These are phyloP conservation scores for Sialis lutaria DNA, from an alignment of 2,888 invertebrate species.

Conservation along the genomic window DNA sequence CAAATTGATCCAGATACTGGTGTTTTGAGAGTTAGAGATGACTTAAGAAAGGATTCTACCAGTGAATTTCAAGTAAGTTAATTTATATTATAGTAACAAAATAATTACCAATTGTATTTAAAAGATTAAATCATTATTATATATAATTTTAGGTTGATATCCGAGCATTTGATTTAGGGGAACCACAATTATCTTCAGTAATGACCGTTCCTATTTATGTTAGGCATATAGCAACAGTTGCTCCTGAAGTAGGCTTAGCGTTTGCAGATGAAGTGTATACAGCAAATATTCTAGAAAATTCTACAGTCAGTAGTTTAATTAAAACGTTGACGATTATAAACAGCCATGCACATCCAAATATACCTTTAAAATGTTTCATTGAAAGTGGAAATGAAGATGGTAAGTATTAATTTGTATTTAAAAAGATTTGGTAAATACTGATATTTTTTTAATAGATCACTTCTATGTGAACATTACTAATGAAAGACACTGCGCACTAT, in stretches of 20 bases:
- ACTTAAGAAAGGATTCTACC: slow-evolving; percentile 68
- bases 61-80: slow-evolving; percentile 62
- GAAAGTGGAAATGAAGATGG: slow-evolving; percentile 59
- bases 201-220: slow-evolving; percentile 69
- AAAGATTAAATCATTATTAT: background rate
- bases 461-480: slow-evolving; percentile 59
- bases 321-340: slow-evolving; percentile 59
- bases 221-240: slow-evolving; percentile 49
- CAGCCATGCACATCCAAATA: slow-evolving; percentile 46
- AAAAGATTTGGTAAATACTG: too few species aligned
- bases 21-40: slow-evolving; percentile 61
- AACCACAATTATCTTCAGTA: slow-evolving; percentile 66
- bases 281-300: slow-evolving; percentile 66
- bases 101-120: background rate
- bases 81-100: background rate
- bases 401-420: slow-evolving; percentile 16
- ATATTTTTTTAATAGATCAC: slow-evolving; percentile 29
- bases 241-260: slow-evolving; percentile 59
- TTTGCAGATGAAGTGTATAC: slow-evolving; percentile 79
- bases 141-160: slow-evolving; percentile 54
- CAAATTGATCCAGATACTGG: slow-evolving; percentile 75
- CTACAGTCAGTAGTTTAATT: slow-evolving; percentile 44
- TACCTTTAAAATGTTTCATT: slow-evolving; percentile 64
- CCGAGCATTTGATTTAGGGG: slow-evolving; percentile 71
- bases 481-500: slow-evolving; percentile 69